Percentiles rank a stretch among this genome's conserved stretches.
phyloP scores from a whole-genome alignment of 1,140 invertebrate genomes.

The Anastatus disparis region DNA sequence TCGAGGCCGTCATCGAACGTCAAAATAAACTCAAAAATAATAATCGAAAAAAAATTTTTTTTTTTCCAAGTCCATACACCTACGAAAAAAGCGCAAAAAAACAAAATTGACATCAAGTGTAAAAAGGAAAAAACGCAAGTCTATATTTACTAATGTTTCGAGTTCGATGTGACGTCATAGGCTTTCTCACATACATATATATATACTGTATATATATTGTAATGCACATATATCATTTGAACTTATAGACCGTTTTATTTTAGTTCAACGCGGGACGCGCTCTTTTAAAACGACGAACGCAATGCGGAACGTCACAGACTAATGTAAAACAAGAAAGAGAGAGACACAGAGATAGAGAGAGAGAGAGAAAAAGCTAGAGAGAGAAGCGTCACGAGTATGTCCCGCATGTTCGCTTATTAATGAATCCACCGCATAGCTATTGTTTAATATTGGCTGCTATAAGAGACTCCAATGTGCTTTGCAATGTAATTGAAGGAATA shows the following conservation, averaged over 20 bases:
- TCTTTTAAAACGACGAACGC: too few relatives aligned
- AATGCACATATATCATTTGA: not conserved
- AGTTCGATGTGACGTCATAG: conserved; percentile 25
- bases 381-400: conserved; percentile 14
- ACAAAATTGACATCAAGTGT: not conserved
- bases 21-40: too few relatives aligned
- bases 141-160: conserved; percentile 31
- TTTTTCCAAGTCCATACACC: too few relatives aligned
- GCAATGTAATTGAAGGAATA: too few relatives aligned
- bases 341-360: too few relatives aligned
- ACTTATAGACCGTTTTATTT: conserved; percentile 23
- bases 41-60: too few relatives aligned
- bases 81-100: not conserved
- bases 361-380: not conserved
- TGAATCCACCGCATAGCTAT: not conserved
- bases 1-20: too few relatives aligned
- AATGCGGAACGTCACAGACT: conserved; percentile 22
- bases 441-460: conserved; percentile 1
- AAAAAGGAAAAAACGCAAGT: not conserved
- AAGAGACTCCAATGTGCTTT: too few relatives aligned
- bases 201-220: too few relatives aligned
- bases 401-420: conserved; percentile 12
- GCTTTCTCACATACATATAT: too few relatives aligned
- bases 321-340: not conserved
- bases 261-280: not conserved